Evolutionary conservation across 2,888 invertebrate species (phyloP).

Genomic region (Eilema caniola): DNA sequence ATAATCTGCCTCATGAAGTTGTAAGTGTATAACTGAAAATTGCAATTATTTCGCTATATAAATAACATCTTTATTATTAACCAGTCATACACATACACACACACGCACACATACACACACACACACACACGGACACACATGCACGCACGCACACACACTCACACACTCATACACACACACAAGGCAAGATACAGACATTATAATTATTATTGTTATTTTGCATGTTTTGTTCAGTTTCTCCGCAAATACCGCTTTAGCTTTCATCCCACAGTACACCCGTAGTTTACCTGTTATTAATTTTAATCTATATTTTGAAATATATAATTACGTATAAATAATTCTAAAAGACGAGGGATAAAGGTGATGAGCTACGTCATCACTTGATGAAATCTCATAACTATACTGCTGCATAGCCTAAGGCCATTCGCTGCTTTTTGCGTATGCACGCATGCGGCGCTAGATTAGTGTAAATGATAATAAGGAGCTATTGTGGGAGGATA

Average conservation of each 20-base stretch:
- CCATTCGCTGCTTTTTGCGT: no score
- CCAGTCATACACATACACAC: background rate
- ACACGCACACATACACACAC: conserved; percentile 17
- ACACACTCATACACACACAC: conserved; percentile 23
- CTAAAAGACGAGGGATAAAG: background rate
- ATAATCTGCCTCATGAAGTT: background rate
- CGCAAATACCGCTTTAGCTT: conserved; percentile 65
- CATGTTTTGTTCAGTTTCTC: conserved; percentile 63
- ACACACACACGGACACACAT: conserved; percentile 18
- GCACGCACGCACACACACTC: background rate
- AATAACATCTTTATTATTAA: background rate
- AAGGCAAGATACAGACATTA: conserved; percentile 32
- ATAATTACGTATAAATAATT: background rate
- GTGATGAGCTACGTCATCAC: background rate
- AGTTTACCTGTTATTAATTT: conserved; percentile 24
- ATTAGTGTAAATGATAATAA: no score
- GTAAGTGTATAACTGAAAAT: background rate
- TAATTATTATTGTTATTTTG: conserved; percentile 57
- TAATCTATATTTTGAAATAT: background rate
- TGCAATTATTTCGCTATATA: background rate
- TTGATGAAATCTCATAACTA: background rate
- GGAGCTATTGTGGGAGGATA: no score
- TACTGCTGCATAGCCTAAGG: background rate
- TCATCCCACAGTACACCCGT: conserved; percentile 38
- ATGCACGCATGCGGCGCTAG: no score